phyloP scores from a whole-genome alignment of 2,113 vertebrate species.

The Litocranius walleri region DNA sequence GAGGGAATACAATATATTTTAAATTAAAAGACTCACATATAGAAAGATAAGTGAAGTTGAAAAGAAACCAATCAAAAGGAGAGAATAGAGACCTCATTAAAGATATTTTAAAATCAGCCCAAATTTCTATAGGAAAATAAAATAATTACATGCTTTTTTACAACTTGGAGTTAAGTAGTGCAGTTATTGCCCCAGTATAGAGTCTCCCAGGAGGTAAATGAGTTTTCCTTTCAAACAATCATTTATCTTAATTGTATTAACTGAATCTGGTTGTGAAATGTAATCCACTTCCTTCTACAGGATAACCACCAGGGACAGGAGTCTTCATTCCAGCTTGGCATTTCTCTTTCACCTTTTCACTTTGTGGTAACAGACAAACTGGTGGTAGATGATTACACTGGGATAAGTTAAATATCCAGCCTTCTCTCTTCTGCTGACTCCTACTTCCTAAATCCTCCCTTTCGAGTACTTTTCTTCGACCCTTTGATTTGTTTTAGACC shows the following conservation, averaged over 20 bases:
- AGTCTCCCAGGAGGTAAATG: conserved; percentile 70
- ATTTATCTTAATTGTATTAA: conserved; percentile 29
- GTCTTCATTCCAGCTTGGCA: conserved; percentile 15
- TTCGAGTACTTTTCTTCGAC: not conserved
- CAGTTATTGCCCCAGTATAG: conserved; percentile 36
- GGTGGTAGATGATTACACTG: not conserved
- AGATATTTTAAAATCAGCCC: not conserved
- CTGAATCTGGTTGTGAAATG: conserved; percentile 28
- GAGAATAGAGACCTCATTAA: not conserved
- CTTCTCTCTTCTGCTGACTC: not conserved
- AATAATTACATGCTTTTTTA: conserved; percentile 50
- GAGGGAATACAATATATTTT: not conserved
- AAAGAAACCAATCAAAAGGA: not conserved
- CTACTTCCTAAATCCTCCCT: not conserved
- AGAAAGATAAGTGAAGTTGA: not conserved
- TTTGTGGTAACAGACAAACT: conserved; percentile 1
- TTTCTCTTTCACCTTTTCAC: not conserved
- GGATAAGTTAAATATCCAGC: not conserved
- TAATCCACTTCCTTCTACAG: conserved; percentile 40
- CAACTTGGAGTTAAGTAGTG: conserved; percentile 22
- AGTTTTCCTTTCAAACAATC: conserved; percentile 62
- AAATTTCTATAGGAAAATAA: not conserved
- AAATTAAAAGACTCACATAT: not conserved
- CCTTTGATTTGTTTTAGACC: not conserved
- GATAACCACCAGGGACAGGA: conserved; percentile 42